Evolutionary conservation across 2,888 invertebrate species (phyloP).

Genomic region (Octodonta nipae): DNA sequence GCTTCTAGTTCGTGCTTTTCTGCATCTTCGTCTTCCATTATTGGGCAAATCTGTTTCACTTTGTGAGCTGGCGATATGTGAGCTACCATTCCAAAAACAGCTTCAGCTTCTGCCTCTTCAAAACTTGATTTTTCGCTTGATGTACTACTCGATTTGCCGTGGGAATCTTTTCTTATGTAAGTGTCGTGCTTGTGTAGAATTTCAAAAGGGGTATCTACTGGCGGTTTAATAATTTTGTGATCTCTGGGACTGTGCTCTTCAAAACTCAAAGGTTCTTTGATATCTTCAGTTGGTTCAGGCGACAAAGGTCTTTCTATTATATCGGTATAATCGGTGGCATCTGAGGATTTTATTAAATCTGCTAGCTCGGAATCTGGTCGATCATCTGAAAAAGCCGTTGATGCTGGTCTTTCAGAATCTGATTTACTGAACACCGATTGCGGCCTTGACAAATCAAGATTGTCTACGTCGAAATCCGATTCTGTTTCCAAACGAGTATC

Average conservation of each 20-base stretch:
- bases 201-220: no score
- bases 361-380: slow-evolving; percentile 34
- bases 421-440: slow-evolving; percentile 30
- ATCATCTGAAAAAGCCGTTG: slow-evolving; percentile 31
- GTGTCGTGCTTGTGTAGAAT: no score
- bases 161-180: slow-evolving; percentile 24
- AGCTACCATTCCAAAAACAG: slow-evolving; percentile 38
- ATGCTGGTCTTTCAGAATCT: slow-evolving; percentile 31
- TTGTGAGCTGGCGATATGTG: slow-evolving; percentile 37
- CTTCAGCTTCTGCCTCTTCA: slow-evolving; percentile 40
- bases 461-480: slow-evolving; percentile 22
- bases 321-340: slow-evolving; percentile 29
- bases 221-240: no score
- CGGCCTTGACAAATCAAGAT: slow-evolving; percentile 18
- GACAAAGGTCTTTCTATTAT: slow-evolving; percentile 42
- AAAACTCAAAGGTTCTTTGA: no score
- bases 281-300: slow-evolving; percentile 37
- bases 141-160: slow-evolving; percentile 30
- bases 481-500: slow-evolving; percentile 30
- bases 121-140: slow-evolving; percentile 37
- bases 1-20: slow-evolving; percentile 41
- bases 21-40: slow-evolving; percentile 38
- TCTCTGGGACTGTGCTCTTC: no score
- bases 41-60: slow-evolving; percentile 36
- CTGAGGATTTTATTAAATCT: slow-evolving; percentile 31